Conservation (phyloP, 2,888 invertebrate genomes). For the Liodrosophila aerea region DNA sequence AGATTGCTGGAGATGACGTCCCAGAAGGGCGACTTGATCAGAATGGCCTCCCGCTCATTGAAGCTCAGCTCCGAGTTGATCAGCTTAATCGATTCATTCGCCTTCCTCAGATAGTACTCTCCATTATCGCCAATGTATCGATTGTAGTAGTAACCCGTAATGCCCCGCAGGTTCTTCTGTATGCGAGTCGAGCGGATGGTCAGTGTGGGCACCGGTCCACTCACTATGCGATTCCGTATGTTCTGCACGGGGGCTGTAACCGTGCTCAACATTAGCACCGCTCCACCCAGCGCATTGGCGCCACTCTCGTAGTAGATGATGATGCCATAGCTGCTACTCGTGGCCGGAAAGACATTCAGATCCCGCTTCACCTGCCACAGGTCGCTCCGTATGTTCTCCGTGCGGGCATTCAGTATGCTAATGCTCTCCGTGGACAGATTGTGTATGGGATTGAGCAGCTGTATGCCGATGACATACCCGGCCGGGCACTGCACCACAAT, state of each 20-base stretch:
- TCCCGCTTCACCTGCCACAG: slow-evolving; percentile 92
- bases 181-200: slow-evolving; percentile 89
- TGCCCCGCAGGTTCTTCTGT: slow-evolving; percentile 90
- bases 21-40: slow-evolving; percentile 92
- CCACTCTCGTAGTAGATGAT: slow-evolving; percentile 92
- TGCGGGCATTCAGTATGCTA: slow-evolving; percentile 89
- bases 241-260: slow-evolving; percentile 89
- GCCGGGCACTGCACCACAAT: slow-evolving; percentile 89
- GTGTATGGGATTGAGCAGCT: slow-evolving; percentile 94
- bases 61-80: slow-evolving; percentile 91
- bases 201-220: slow-evolving; percentile 91
- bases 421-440: slow-evolving; percentile 93
- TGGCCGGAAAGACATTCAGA: slow-evolving; percentile 93
- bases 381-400: slow-evolving; percentile 86
- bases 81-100: slow-evolving; percentile 93
- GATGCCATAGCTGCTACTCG: slow-evolving; percentile 92
- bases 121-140: slow-evolving; percentile 92
- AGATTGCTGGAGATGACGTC: slow-evolving; percentile 93
- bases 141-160: slow-evolving; percentile 93
- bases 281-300: slow-evolving; percentile 89
- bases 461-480: slow-evolving; percentile 93
- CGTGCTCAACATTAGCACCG: slow-evolving; percentile 90
- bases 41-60: slow-evolving; percentile 91
- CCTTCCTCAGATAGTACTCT: slow-evolving; percentile 92
- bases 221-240: slow-evolving; percentile 88